Base-by-base conservation (phyloP, 2,888 invertebrate genomes). In the Gibbula magus region DNA sequence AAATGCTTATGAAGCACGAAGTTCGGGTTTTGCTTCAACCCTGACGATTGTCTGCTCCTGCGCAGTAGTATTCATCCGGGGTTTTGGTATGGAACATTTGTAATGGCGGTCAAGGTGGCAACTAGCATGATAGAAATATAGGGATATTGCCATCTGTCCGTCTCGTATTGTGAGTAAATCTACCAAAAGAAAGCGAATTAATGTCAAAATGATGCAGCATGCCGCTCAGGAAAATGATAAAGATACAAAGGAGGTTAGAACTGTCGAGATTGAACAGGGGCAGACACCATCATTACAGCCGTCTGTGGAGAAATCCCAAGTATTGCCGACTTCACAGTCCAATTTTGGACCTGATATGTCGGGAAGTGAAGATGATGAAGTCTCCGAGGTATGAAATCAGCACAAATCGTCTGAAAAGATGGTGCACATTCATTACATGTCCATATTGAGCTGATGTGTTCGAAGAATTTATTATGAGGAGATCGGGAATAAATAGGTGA, bases 351-450 rank as follows among this genome's bases (percentile, higher is more conserved):
- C 96, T 94, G 97, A 97, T 95, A 96, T 97, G 93, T 97, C 97
- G 92, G 97, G 97, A 95, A 97, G 97, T 94, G 98, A 98, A 94
- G 97, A 97, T 94, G 98, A 97, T 94, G 97, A 97, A 94, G 97
- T 97, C 93, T 97, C 97, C 92, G 97, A 97, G 97, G 97, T 98
- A 96, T 76, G 82, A 56, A 22, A 39, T 77, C 77, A 80, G 45
- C 61, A 70, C 45, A 39, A 29, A 10, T 45, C 66, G 66, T 75
- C 61, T 52, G n/a, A 25, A 51, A 32, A 10, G 16, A 25, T 39
- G 20, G 16, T 78, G 32, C 67, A 56, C n/a, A 66, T 3, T 39
- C 16, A 51, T 20, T 8, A 2, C 35, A 66, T 77, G n/a, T 22
- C 18, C 25, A 25, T 39, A 18, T 53, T 52, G 29, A 29, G 52